Conservation (phyloP, 2,888 invertebrate species). For the Andrena chrysosceles region DNA sequence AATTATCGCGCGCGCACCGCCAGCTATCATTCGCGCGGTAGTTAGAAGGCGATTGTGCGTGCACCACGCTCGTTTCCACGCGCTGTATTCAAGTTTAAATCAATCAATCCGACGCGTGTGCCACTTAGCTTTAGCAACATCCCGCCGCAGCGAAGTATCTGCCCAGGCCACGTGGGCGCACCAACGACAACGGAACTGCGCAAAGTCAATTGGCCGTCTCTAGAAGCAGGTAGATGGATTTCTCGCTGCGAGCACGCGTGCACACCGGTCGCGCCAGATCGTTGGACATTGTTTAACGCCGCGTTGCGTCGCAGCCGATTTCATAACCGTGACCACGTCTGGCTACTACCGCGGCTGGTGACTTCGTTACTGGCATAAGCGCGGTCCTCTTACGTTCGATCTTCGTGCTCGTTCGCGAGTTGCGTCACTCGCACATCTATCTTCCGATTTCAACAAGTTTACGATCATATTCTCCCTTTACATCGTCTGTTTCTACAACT, state of each 20-base stretch:
- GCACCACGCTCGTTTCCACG: slow-evolving; percentile 17
- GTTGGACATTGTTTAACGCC: slow-evolving; percentile 16
- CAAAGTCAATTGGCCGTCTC: slow-evolving; percentile 54
- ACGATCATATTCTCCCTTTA: too few relatives aligned
- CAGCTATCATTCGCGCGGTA: slow-evolving; percentile 21
- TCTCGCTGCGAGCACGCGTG: slow-evolving; percentile 53
- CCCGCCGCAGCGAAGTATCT: slow-evolving; percentile 47
- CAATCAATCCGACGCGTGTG: slow-evolving; percentile 45
- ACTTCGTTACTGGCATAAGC: slow-evolving; percentile 2
- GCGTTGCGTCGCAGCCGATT: slow-evolving; percentile 9
- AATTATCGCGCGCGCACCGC: slow-evolving; percentile 22
- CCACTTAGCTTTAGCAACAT: slow-evolving; percentile 49
- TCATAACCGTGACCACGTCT: slow-evolving; percentile 19
- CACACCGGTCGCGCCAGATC: slow-evolving; percentile 13
- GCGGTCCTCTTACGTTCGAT: not conserved
- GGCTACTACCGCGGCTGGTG: not conserved
- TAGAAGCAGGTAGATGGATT: slow-evolving; percentile 40
- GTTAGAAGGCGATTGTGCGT: slow-evolving; percentile 1
- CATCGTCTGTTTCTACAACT: too few relatives aligned
- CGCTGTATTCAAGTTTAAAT: slow-evolving; percentile 40
- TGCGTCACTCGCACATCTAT: not conserved
- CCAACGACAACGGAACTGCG: slow-evolving; percentile 41
- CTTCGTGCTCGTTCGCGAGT: not conserved
- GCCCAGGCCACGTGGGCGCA: slow-evolving; percentile 42
- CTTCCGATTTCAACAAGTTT: too few relatives aligned